phyloP scores from a whole-genome alignment of 2,113 vertebrate species.

The Ptyas mucosa region DNA sequence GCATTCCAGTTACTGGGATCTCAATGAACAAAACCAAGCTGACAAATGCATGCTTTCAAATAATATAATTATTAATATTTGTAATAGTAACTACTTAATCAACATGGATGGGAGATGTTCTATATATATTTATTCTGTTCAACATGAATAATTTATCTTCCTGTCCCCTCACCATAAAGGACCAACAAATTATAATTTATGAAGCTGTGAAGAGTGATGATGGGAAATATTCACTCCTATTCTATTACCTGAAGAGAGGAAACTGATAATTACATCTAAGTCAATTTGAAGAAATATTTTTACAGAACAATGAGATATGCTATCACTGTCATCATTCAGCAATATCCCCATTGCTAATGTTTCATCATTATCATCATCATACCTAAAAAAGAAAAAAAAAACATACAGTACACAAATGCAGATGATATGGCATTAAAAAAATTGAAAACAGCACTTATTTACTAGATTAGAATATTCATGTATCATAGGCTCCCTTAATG shows the following conservation, averaged over 20 bases:
- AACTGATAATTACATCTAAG: not conserved
- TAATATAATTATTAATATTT: not conserved
- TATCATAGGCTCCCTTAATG: not conserved
- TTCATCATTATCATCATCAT: not conserved
- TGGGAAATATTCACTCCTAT: not conserved
- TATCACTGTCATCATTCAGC: not conserved
- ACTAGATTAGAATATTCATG: not conserved
- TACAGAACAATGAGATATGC: not conserved
- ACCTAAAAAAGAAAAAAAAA: not conserved
- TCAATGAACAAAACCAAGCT: not conserved
- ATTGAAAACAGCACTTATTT: not conserved
- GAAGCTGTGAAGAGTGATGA: not conserved
- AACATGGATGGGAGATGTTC: not conserved
- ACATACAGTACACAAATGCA: not conserved
- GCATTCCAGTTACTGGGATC: fast-evolving
- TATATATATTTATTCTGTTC: not conserved
- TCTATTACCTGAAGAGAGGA: not conserved
- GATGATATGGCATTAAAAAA: not conserved
- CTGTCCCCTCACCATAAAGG: not conserved
- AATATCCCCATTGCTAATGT: not conserved
- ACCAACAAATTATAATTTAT: not conserved
- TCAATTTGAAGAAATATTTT: not conserved
- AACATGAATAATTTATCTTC: not conserved
- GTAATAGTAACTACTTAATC: not conserved
- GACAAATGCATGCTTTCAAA: not conserved